phyloP scores from a whole-genome alignment of 2,797 vertebrate species.

The Halcyon chelicuti region DNA sequence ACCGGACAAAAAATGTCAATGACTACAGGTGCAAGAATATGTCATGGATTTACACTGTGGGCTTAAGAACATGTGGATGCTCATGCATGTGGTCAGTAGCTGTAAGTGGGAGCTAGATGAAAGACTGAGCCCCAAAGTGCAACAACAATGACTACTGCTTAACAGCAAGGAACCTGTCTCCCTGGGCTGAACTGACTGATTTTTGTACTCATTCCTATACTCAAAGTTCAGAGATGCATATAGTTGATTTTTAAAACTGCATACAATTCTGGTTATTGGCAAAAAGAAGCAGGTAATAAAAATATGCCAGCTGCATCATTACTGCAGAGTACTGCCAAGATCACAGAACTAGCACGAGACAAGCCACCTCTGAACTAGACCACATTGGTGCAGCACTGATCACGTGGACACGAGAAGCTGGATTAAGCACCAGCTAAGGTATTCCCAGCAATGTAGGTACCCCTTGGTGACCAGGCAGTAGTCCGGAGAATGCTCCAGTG shows the following conservation, averaged over 20 bases:
- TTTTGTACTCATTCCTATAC: not conserved
- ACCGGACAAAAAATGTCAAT: not conserved
- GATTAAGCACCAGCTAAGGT: not conserved
- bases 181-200: not conserved
- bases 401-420: not conserved
- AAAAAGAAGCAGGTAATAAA: not conserved
- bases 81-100: not conserved
- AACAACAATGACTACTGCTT: not conserved
- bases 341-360: not conserved
- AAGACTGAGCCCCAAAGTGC: not conserved
- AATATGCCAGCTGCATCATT: too few relatives aligned
- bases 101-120: not conserved
- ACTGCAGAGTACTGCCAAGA: not conserved
- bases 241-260: not conserved
- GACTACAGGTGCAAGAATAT: not conserved
- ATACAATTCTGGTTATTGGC: not conserved
- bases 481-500: not conserved
- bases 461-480: not conserved
- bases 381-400: fast-evolving
- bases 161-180: not conserved
- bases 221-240: not conserved
- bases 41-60: not conserved
- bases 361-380: not conserved
- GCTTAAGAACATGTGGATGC: not conserved
- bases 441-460: not conserved